Evolutionary conservation across 2,888 invertebrate species (phyloP).

Genomic region (Andricus quercusramuli): DNA sequence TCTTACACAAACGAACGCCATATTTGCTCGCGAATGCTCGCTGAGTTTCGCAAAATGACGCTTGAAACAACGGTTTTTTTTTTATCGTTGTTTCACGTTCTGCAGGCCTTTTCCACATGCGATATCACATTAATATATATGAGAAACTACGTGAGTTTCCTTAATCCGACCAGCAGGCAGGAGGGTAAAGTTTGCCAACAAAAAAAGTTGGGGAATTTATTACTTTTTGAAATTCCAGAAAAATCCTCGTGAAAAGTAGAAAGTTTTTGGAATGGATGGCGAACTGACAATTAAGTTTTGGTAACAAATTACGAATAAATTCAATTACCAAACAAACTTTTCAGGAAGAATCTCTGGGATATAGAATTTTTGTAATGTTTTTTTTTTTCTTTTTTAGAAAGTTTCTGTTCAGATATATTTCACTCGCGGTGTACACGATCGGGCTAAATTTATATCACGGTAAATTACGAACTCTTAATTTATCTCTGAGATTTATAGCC

Average conservation of each 20-base stretch:
- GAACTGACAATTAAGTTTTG: not conserved
- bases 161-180: not conserved
- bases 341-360: not conserved
- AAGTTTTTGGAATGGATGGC: not conserved
- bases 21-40: conserved; percentile 31
- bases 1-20: conserved; percentile 30
- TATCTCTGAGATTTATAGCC: too few species aligned
- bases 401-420: too few species aligned
- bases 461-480: too few species aligned
- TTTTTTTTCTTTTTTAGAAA: too few species aligned
- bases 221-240: not conserved
- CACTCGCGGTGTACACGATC: too few species aligned
- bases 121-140: not conserved
- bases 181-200: not conserved
- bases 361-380: not conserved
- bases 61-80: conserved; percentile 34
- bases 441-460: too few species aligned
- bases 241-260: not conserved
- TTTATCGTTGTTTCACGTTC: conserved; percentile 23
- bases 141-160: conserved; percentile 10
- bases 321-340: not conserved
- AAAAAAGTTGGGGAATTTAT: not conserved
- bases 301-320: not conserved
- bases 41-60: conserved; percentile 28
- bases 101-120: not conserved